Conservation (phyloP, 2,888 invertebrate genomes). For the Allolobophora icterica region DNA sequence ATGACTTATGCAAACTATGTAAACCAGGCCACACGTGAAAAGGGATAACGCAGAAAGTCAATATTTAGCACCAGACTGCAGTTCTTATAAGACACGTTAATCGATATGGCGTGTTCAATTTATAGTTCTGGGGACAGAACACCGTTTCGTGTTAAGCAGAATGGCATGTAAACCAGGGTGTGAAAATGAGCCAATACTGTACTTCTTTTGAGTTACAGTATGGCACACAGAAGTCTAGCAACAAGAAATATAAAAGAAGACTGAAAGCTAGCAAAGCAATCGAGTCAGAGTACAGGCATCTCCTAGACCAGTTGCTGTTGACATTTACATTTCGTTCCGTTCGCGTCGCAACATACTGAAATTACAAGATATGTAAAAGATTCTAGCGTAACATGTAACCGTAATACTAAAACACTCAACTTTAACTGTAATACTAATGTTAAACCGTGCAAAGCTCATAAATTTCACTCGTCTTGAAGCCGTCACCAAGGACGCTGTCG, state of each 20-base stretch:
- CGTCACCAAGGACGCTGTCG: background rate
- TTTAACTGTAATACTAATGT: background rate
- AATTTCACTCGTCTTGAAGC: background rate
- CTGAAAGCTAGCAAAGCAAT: background rate
- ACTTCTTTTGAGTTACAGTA: background rate
- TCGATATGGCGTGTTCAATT: no score
- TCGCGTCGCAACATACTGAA: background rate
- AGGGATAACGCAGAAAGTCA: no score
- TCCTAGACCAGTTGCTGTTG: background rate
- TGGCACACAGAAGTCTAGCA: background rate
- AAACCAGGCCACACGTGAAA: no score
- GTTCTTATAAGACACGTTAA: no score
- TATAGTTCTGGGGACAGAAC: no score
- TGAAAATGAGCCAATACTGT: no score
- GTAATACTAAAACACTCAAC: constrained; percentile 17
- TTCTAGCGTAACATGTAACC: background rate
- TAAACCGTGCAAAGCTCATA: background rate
- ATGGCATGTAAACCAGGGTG: no score
- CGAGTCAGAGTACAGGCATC: background rate
- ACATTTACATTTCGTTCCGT: background rate
- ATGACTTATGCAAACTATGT: no score
- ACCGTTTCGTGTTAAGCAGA: no score
- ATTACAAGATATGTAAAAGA: background rate
- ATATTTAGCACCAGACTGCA: no score
- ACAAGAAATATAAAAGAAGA: background rate